Conservation (phyloP, 2,797 vertebrate genomes). For the Poecilia velifera region DNA sequence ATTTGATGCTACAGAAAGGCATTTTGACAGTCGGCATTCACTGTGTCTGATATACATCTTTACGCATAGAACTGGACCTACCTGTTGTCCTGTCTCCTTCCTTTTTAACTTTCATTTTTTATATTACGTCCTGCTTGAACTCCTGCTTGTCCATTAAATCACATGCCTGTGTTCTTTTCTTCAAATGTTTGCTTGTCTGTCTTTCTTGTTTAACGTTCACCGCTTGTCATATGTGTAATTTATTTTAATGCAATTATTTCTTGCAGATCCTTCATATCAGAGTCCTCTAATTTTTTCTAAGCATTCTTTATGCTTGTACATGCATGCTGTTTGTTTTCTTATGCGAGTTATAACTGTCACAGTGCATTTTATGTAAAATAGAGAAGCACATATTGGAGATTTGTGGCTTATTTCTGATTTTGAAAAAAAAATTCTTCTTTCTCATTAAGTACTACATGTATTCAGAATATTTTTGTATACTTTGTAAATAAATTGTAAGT, state of each 20-base stretch:
- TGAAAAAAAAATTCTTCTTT: not conserved
- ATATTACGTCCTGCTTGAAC: slow-evolving; percentile 1
- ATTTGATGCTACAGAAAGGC: not conserved
- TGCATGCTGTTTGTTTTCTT: slow-evolving; percentile 1
- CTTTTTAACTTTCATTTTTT: slow-evolving; percentile 1
- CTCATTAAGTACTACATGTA: not conserved
- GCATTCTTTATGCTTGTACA: not conserved
- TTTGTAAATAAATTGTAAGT: not conserved
- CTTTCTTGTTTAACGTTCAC: not conserved
- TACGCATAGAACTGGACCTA: slow-evolving; percentile 18
- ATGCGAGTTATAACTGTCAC: not conserved
- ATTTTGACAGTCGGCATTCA: not conserved
- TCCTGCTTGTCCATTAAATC: slow-evolving; percentile 8
- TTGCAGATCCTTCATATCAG: not conserved
- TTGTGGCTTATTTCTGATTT: not conserved
- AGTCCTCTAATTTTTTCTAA: not conserved
- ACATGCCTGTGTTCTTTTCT: not conserved
- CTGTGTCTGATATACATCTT: slow-evolving; percentile 1
- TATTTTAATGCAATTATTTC: slow-evolving; percentile 5
- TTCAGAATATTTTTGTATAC: not conserved
- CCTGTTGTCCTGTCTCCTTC: slow-evolving; percentile 10
- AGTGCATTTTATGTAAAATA: not conserved
- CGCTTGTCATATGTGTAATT: not conserved
- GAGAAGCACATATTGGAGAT: not conserved
- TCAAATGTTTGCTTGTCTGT: not conserved